Evolutionary conservation across 2,888 invertebrate genomes (phyloP).

Genomic region (Drosophila kambysellisi): DNA sequence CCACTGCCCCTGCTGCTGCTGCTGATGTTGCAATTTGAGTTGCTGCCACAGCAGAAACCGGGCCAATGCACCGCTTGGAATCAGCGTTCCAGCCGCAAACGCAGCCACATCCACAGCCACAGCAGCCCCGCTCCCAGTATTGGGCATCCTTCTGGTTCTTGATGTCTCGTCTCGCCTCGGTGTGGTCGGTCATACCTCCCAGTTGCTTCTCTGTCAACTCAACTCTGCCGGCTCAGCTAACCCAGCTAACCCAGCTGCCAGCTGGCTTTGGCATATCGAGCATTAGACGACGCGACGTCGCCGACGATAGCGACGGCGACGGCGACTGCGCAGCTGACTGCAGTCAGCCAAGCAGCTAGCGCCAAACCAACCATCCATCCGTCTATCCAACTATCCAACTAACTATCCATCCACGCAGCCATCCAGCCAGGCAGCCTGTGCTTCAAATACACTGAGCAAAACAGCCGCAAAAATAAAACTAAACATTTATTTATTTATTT

Average conservation of each 20-base stretch:
- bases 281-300: conserved; percentile 31
- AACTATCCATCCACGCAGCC: conserved; percentile 49
- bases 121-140: conserved; percentile 29
- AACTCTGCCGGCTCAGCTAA: conserved; percentile 13
- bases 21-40: conserved; percentile 49
- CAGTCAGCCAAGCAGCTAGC: conserved; percentile 73
- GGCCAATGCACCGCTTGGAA: conserved; percentile 51
- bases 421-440: conserved; percentile 41
- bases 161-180: conserved; percentile 23
- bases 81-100: conserved; percentile 12
- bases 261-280: conserved; percentile 18
- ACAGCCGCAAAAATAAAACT: not conserved
- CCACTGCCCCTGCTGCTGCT: conserved; percentile 4
- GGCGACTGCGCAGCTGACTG: conserved; percentile 60
- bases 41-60: conserved; percentile 49
- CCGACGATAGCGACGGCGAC: conserved; percentile 9
- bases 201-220: conserved; percentile 28
- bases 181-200: conserved; percentile 65
- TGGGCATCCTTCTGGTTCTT: conserved; percentile 49
- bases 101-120: not conserved
- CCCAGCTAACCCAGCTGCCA: conserved; percentile 18
- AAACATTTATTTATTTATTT: not conserved
- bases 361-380: conserved; percentile 45
- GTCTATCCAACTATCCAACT: conserved; percentile 32
- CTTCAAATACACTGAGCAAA: conserved; percentile 17